A percentile compares a stretch with the other conserved stretches of the same genome.
phyloP scores from a whole-genome alignment of 2,113 vertebrate genomes.

The Bagarius yarrelli region DNA sequence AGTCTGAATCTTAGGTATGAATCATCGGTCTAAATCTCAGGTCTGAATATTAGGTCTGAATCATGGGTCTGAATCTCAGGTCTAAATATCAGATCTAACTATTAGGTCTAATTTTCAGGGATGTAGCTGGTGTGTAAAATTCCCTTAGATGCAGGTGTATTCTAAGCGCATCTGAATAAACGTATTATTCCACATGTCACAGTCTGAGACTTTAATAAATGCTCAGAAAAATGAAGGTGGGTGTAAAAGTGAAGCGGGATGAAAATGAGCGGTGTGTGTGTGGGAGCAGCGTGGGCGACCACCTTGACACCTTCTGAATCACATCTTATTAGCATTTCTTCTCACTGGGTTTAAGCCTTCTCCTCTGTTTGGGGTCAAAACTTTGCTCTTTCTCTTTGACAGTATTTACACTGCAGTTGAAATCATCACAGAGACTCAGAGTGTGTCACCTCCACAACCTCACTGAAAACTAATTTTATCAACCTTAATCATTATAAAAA shows the following conservation, averaged over 20 bases:
- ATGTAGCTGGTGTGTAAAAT: too few species aligned
- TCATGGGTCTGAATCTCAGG: background rate
- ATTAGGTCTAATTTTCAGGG: background rate
- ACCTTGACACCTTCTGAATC: background rate
- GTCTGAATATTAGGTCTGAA: background rate
- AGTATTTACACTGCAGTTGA: background rate
- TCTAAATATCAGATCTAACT: background rate
- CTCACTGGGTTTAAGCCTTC: background rate
- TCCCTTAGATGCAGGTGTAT: background rate
- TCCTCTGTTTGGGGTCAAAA: background rate
- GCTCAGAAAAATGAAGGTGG: conserved; percentile 18
- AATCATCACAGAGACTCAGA: background rate
- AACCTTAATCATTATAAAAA: background rate
- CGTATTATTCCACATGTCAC: background rate
- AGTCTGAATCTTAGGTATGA: background rate
- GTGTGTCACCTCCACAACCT: background rate
- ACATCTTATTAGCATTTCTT: conserved; percentile 17
- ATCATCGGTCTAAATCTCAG: background rate
- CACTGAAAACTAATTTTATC: background rate
- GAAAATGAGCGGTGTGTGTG: conserved; percentile 5
- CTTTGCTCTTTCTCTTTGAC: background rate
- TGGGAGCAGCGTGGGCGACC: conserved; percentile 6
- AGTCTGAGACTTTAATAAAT: conserved; percentile 15
- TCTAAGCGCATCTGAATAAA: conserved; percentile 7
- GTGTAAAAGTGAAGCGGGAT: background rate